Conservation (phyloP, 2,888 invertebrate genomes). For the Neria commutata region DNA sequence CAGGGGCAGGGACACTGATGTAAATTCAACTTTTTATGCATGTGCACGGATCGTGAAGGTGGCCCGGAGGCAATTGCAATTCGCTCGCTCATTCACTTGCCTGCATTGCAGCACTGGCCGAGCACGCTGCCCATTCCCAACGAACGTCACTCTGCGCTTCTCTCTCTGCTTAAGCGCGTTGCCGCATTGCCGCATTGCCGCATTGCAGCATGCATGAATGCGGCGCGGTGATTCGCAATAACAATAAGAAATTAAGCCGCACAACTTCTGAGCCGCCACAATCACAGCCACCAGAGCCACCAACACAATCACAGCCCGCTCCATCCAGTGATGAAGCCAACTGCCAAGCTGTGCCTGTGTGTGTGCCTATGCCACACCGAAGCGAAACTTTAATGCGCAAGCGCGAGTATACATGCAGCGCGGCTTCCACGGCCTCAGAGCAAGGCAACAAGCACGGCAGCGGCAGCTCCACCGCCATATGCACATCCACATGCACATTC, state of each 20-base stretch:
- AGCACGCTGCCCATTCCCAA: no score
- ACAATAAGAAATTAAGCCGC: constrained; percentile 51
- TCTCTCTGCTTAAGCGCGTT: no score
- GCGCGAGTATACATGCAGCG: neutral
- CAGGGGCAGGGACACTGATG: neutral
- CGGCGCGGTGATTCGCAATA: constrained; percentile 16
- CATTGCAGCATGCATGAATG: neutral
- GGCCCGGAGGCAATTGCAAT: constrained; percentile 1
- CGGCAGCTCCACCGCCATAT: constrained; percentile 6
- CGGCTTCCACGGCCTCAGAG: neutral
- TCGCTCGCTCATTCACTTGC: constrained; percentile 8
- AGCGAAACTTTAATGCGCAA: no score
- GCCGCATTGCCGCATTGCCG: neutral
- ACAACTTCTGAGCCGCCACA: no score
- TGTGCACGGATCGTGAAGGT: neutral
- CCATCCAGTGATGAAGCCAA: no score
- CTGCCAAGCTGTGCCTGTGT: neutral
- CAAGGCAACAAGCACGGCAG: constrained; percentile 2
- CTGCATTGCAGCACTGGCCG: constrained; percentile 8
- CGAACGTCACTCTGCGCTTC: no score
- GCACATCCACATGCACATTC: constrained; percentile 6
- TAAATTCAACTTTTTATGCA: neutral
- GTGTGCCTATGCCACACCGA: neutral
- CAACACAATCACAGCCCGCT: constrained; percentile 26
- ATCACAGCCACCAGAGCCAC: no score